Evolutionary conservation across 35 echinoderm and acorn worm genomes (phyloP), one percentile per base, ranked within the genome.

Genomic region (Lytechinus variegatus): DNA sequence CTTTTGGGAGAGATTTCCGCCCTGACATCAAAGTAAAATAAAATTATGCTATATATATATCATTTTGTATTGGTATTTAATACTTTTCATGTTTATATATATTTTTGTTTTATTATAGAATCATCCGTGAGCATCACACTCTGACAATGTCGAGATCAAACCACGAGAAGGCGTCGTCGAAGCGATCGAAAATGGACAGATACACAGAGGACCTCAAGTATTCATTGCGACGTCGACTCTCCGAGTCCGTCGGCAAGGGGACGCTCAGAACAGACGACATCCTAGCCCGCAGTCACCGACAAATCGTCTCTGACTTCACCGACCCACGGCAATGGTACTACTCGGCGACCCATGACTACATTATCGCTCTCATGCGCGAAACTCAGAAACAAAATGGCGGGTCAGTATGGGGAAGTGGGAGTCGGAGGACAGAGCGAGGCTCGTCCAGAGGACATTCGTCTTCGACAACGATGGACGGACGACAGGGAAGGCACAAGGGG

Each of bases 221-320:
- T 57, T 55, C 52, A 10, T 57, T 93, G 27, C 92, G 92, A 54
- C 52, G 21, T 93, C 52, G 24, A 54, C 92, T 93, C 27, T 54
- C 92, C 2, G 54, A 57, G 28, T 93, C 92, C 53, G 92, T 93
- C 21, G 55, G 54, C 9, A 57, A 93, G 27, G 92, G 52, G 29
- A 14, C 28, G 12, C 55, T 93, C n/a, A 12, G 55, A 10, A 54
- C 92, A 4, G 54, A 93, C 92, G 92, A 93, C 92, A 93, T 93
- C 13, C 54, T 93, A 2, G 92, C 92, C 9, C 92, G 92, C 53
- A 55, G 53, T 56, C 92, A 93, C 55, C 92, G 92, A n/a, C 92
- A 93, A 93, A 93, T 93, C 6, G 92, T 93, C 9, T 53, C 92
- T 54, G 92, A 93, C 54, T 93, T 93, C 92, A 93, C 92, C 92